Percentiles rank a stretch among this genome's conserved stretches.
phyloP scores from a whole-genome alignment of 2,888 invertebrate species.

The Nymphalis polychloros region DNA sequence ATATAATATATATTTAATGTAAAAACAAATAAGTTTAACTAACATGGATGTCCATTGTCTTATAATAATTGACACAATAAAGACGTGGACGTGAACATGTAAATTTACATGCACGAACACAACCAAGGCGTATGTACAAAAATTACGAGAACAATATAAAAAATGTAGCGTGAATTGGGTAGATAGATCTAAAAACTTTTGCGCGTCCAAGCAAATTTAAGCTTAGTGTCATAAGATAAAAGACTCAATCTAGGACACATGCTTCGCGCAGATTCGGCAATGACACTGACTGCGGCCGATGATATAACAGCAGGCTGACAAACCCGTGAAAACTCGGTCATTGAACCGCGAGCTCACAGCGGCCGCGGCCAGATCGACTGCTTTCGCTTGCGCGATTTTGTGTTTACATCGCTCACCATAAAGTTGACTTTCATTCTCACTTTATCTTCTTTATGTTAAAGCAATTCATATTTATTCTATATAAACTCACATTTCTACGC shows the following conservation, averaged over 20 bases:
- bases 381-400: conserved; percentile 74
- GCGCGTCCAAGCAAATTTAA: conserved; percentile 56
- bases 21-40: background rate
- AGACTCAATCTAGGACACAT: conserved; percentile 65
- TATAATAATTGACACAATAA: conserved; percentile 23
- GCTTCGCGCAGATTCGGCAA: conserved; percentile 72
- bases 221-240: conserved; percentile 54
- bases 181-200: conserved; percentile 40
- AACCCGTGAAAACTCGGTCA: conserved; percentile 82
- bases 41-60: conserved; percentile 7
- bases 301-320: conserved; percentile 82
- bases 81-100: conserved; percentile 21
- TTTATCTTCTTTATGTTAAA: conserved; percentile 47
- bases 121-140: conserved; percentile 32
- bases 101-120: conserved; percentile 29
- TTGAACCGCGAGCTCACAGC: conserved; percentile 73
- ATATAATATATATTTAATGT: background rate
- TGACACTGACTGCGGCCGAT: conserved; percentile 81
- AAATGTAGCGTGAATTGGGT: conserved; percentile 37
- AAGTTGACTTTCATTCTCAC: conserved; percentile 60
- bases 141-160: conserved; percentile 36
- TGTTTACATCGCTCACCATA: conserved; percentile 60
- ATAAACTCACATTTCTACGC: conserved; percentile 51
- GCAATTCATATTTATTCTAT: conserved; percentile 54
- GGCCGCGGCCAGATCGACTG: conserved; percentile 57